These are phyloP conservation scores for Chlorops oryzae DNA, from an alignment of 1,140 invertebrate species.

Conservation along the genomic window DNA sequence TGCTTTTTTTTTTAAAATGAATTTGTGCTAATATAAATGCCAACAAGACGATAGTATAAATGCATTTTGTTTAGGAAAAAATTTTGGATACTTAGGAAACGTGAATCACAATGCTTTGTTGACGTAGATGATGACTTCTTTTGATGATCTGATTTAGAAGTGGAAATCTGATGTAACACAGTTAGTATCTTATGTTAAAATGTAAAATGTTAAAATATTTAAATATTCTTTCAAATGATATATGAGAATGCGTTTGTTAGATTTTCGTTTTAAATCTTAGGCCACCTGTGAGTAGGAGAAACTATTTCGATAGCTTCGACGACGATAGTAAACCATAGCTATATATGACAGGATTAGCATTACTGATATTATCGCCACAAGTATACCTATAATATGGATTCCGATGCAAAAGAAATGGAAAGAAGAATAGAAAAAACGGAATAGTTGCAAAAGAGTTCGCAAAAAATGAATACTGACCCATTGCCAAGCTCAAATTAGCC, in stretches of 20 bases:
- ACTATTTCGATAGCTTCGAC: constrained; percentile 32
- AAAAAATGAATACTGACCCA: constrained; percentile 24
- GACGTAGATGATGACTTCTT: too few species aligned
- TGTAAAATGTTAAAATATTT: too few species aligned
- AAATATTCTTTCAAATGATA: too few species aligned
- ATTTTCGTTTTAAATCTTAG: constrained; percentile 14
- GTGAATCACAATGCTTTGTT: too few species aligned
- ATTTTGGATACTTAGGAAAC: too few species aligned
- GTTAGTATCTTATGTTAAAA: too few species aligned
- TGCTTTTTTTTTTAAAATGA: too few species aligned
- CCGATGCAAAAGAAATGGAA: neutral
- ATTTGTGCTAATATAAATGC: too few species aligned
- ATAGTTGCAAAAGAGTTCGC: neutral
- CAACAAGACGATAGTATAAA: too few species aligned
- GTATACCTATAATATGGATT: constrained; percentile 33
- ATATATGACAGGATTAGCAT: constrained; percentile 31
- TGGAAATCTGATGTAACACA: too few species aligned
- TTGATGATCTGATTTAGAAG: too few species aligned
- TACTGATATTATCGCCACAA: constrained; percentile 30
- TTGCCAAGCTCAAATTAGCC: constrained; percentile 38
- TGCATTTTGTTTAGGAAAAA: too few species aligned
- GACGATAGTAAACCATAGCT: constrained; percentile 41
- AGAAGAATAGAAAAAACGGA: neutral
- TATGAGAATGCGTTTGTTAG: neutral
- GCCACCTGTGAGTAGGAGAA: constrained; percentile 38